Evolutionary conservation across 2,888 invertebrate genomes (phyloP), one percentile per base, ranked within the genome.

Genomic region (Nysson spinosus): DNA sequence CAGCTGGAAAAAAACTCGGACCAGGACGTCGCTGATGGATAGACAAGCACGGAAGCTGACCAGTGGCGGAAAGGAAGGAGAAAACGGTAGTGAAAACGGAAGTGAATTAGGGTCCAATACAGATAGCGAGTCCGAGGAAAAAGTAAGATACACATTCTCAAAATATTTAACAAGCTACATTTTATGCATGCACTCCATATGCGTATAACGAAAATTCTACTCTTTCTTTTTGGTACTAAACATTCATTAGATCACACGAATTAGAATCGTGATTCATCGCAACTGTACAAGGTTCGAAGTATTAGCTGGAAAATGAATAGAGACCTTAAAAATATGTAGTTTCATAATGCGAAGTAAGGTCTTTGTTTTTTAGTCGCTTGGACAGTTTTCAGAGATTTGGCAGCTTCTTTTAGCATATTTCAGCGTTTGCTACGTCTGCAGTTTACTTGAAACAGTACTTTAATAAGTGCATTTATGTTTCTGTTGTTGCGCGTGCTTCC

Each of bases 1-100:
- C 87, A 96, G 96, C 81, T 98, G 98, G 98, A 99, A 99, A 88
- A 98, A 98, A 87, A 96, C 96, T 16, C 90, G 97, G 78, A 94
- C 95, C 80, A 92, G 96, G 58, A 96, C 95, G 52, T 97, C 97
- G 81, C 90, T 97, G 28, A 98, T 98, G 96, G 98, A 98, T 88
- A 89, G 93, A 71, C 93, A 94, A 83, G 93, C 93, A 1, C 89
- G 91, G 66, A 93, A 92, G 84, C 86, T 93, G 63, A 90, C 91
- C n/a, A 89, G 89, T 52, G 89, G 90, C 7, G 92, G 95, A 37
- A 95, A 94, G 78, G 92, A 93, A 63, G 91, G 92, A 17, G 89
- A 90, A 52, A 91, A 91, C 64, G 92, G 92, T 61, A 94, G 94
- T 67, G 95, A 96, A 76, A 94, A 92, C 55, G 94, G 94, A 39